Conservation (phyloP, 2,113 vertebrate species). For the Pardalotus punctatus region DNA sequence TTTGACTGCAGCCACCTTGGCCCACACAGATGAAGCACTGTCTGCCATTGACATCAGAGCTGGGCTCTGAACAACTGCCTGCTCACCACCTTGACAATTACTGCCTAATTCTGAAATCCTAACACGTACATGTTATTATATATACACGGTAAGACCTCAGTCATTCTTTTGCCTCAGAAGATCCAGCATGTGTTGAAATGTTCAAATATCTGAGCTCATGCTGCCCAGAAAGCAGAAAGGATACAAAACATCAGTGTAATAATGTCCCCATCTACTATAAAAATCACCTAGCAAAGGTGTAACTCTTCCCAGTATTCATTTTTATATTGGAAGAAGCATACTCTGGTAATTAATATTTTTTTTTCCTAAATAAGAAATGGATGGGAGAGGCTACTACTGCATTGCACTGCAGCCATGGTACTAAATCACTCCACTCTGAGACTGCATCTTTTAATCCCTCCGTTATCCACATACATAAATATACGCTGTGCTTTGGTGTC, state of each 20-base stretch:
- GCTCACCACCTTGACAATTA: background rate
- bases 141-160: background rate
- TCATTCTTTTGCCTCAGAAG: background rate
- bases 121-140: rapidly evolving
- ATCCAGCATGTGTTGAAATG: background rate
- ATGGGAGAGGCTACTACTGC: background rate
- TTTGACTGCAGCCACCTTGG: background rate
- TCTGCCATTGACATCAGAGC: background rate
- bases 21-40: background rate
- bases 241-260: background rate
- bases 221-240: background rate
- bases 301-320: background rate
- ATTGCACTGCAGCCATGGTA: background rate
- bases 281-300: background rate
- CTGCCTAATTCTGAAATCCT: background rate
- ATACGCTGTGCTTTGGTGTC: background rate
- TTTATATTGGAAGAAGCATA: background rate
- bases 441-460: background rate
- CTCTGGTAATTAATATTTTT: background rate
- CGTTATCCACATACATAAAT: background rate
- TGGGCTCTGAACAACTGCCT: background rate
- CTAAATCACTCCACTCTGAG: background rate
- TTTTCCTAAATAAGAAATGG: background rate
- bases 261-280: background rate
- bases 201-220: background rate